Percentiles rank a stretch among this genome's conserved stretches.
Conservation (phyloP, 2,113 vertebrate genomes). For the Myrmecobius fasciatus region DNA sequence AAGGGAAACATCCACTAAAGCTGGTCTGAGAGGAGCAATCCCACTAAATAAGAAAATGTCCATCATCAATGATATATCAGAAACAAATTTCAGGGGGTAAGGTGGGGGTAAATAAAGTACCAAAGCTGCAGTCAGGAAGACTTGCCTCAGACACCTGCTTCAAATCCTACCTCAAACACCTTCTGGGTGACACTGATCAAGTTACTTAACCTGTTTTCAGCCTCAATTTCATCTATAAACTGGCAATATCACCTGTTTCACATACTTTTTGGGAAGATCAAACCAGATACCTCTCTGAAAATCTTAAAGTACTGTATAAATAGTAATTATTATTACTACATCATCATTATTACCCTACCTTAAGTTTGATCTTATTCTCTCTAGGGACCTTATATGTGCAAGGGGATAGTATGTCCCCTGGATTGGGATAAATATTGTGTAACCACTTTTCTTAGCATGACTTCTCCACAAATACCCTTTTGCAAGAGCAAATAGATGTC, state of each 20-base stretch:
- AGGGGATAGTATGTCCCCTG: not conserved
- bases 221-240: not conserved
- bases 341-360: not conserved
- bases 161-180: not conserved
- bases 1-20: not conserved
- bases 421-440: not conserved
- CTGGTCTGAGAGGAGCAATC: not conserved
- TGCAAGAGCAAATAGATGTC: not conserved
- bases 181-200: not conserved
- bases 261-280: not conserved
- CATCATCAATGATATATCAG: no score
- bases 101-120: no score
- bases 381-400: not conserved
- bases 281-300: not conserved
- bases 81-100: no score
- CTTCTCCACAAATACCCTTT: not conserved
- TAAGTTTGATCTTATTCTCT: not conserved
- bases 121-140: no score
- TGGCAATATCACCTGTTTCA: not conserved
- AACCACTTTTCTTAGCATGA: not conserved
- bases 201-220: not conserved
- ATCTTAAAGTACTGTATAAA: not conserved
- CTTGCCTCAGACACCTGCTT: no score
- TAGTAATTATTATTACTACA: not conserved
- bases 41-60: not conserved